Evolutionary conservation across 2,797 vertebrate genomes (phyloP).

Genomic region (Phoeniculus purpureus): DNA sequence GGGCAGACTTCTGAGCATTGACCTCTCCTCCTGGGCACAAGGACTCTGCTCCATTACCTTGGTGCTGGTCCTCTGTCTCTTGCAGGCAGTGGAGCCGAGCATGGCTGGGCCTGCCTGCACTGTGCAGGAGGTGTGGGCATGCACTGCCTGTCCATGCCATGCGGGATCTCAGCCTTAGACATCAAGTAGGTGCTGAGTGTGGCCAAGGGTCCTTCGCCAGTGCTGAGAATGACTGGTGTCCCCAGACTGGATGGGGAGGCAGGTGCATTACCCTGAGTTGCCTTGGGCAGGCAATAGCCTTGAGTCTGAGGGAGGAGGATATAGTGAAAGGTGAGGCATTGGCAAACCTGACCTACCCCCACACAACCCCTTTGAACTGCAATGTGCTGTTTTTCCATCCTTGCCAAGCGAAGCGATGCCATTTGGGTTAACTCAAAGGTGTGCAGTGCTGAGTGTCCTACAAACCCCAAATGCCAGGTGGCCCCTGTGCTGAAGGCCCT

Average conservation of each 20-base stretch:
- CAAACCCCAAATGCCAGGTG: rapidly evolving
- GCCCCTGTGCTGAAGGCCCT: not conserved
- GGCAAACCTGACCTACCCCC: not conserved
- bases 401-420: not conserved
- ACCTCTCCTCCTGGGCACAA: not conserved
- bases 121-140: rapidly evolving
- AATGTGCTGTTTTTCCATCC: not conserved
- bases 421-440: not conserved
- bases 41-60: not conserved
- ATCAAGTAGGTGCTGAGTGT: too few relatives aligned
- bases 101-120: not conserved
- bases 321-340: not conserved
- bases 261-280: rapidly evolving
- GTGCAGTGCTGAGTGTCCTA: not conserved
- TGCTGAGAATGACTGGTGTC: not conserved
- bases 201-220: not conserved
- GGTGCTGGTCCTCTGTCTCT: not conserved
- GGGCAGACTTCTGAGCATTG: not conserved
- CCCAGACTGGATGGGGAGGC: rapidly evolving
- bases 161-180: not conserved
- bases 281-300: not conserved
- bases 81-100: rapidly evolving
- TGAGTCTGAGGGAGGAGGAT: not conserved
- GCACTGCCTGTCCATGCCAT: rapidly evolving
- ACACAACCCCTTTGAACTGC: not conserved